Evolutionary conservation across 2,113 vertebrate genomes (phyloP).

Genomic region (Sebastes fasciatus): DNA sequence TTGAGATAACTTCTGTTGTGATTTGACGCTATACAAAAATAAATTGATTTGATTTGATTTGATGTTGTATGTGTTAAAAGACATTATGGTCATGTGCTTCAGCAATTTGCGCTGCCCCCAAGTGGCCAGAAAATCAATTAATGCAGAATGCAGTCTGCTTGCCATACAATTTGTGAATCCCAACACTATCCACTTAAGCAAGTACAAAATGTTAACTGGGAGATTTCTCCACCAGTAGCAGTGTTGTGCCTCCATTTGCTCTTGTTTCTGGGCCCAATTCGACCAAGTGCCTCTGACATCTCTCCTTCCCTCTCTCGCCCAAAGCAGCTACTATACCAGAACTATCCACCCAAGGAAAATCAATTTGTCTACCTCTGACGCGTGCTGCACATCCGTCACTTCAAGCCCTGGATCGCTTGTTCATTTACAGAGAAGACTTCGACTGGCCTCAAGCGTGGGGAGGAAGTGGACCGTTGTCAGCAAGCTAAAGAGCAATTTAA

Average conservation of each 20-base stretch:
- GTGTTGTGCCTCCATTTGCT: conserved; percentile 32
- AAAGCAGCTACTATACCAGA: conserved; percentile 66
- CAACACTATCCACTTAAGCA: neutral
- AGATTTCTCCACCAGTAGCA: neutral
- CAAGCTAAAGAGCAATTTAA: conserved; percentile 56
- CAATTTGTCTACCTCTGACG: conserved; percentile 71
- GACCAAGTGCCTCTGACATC: conserved; percentile 61
- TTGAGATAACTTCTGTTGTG: no score
- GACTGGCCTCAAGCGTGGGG: conserved; percentile 37
- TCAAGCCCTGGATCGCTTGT: conserved; percentile 42
- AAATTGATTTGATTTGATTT: no score
- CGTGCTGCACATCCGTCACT: conserved; percentile 67
- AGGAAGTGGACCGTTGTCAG: conserved; percentile 50
- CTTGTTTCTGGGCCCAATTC: conserved; percentile 41
- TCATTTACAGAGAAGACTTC: conserved; percentile 62
- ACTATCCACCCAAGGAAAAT: conserved; percentile 72
- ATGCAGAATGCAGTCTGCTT: neutral
- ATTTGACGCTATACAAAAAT: no score
- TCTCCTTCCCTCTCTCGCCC: conserved; percentile 45
- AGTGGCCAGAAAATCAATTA: neutral
- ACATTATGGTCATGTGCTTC: neutral
- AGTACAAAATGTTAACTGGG: neutral
- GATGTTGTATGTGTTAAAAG: neutral
- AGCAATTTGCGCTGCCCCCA: no score
- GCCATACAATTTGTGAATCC: neutral